Evolutionary conservation across 2,797 vertebrate genomes (phyloP), one percentile per base, ranked within the genome.

Genomic region (Coluber constrictor): DNA sequence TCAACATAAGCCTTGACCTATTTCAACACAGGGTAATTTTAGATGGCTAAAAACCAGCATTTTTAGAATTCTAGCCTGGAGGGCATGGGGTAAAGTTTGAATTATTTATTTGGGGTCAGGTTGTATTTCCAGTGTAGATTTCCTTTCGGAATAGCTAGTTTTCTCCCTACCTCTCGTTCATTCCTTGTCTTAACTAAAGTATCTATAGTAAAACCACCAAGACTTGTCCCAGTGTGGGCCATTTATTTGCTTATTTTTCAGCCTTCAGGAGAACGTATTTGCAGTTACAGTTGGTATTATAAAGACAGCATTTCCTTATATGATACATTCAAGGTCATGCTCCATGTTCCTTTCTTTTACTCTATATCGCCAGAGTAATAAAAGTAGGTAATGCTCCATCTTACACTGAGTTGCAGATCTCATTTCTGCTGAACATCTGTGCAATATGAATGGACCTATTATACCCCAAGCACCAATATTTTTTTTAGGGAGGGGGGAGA

Each of bases 361-460:
- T 94, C 55, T 55, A 9, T 2, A 32, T 0, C 88, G 56, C 70
- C 92, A 94, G 91, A 95, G 94, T 93, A 96, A 95, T 96, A 95
- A 96, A 93, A 96, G 61, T n/a, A 95, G 93, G 91, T 54, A 95
- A 94, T 2, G 2, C 23, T 91, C 91, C 93, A 91, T 92, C 55
- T 95, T 94, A 89, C 13, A 56, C 89, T n/a, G 88, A 97, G 93
- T 90, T 20, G n/a, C 92, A 93, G 63, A 93, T 94, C 94, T 96
- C 12, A 32, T 96, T 97, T 95, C 91, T 96, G 92, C 90, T n/a
- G 88, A 95, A 96, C 91, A 95, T 95, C 96, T 96, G 87, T 97
- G 95, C 89, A 86, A 79, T 70, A 86, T 95, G 92, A 95, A 95
- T 95, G 29, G 91, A 95, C 43, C 37, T 83, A 95, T 59, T 90